phyloP scores from a whole-genome alignment of 2,888 invertebrate genomes.

The Sarcophaga subvicina region DNA sequence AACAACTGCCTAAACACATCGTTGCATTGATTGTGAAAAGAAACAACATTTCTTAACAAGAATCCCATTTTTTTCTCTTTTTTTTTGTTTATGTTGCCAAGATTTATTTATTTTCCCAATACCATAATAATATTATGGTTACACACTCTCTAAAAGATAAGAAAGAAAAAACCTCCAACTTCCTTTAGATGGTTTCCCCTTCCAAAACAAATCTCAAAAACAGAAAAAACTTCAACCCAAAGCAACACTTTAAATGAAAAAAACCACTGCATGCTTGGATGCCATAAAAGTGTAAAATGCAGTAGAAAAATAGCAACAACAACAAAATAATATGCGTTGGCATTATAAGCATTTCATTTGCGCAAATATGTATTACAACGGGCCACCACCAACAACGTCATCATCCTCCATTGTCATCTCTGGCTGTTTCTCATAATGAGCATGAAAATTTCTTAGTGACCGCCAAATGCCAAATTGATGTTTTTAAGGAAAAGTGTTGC shows the following conservation, averaged over 20 bases:
- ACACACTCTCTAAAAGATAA: constrained; percentile 19
- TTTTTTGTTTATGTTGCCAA: not conserved
- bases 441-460: constrained; percentile 46
- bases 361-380: constrained; percentile 14
- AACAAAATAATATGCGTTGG: constrained; percentile 51
- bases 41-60: no score
- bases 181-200: constrained; percentile 68
- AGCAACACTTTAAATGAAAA: no score
- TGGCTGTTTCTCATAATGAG: constrained; percentile 18
- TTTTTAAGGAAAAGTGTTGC: constrained; percentile 57
- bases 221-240: constrained; percentile 33
- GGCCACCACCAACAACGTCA: not conserved
- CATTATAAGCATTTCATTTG: constrained; percentile 52
- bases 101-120: constrained; percentile 25
- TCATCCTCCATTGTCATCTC: no score
- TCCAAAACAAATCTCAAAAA: constrained; percentile 40
- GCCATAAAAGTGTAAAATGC: constrained; percentile 66
- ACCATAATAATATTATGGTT: constrained; percentile 44
- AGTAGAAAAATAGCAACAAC: not conserved
- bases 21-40: no score
- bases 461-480: constrained; percentile 54
- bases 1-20: no score
- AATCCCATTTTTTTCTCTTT: no score
- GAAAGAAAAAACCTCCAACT: constrained; percentile 61
- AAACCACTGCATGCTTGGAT: constrained; percentile 57